phyloP scores from a whole-genome alignment of 2,797 vertebrate species.

The Sarcophilus harrisii region DNA sequence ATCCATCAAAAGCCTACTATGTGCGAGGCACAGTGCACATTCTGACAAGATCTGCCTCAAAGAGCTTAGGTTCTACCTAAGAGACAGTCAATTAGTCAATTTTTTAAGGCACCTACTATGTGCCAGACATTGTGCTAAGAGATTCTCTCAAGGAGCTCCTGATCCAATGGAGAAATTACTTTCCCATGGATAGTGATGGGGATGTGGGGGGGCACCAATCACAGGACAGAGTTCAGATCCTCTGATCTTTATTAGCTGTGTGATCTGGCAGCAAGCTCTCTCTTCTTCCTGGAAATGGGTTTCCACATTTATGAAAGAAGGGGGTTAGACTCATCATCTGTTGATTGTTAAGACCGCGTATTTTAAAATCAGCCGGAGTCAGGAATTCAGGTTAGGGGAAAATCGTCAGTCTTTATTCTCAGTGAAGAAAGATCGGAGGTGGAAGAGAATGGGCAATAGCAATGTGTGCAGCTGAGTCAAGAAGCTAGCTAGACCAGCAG shows the following conservation, averaged over 20 bases:
- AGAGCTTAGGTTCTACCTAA: neutral
- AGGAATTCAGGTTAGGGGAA: too few species aligned
- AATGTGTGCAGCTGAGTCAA: too few species aligned
- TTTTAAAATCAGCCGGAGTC: too few species aligned
- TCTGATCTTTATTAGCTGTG: neutral
- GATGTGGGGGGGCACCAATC: accelerated
- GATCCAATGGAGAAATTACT: neutral
- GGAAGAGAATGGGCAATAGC: too few species aligned
- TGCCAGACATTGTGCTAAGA: neutral
- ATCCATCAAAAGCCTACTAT: neutral
- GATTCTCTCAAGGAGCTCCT: neutral
- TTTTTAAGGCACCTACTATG: neutral
- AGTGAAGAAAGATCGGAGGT: too few species aligned
- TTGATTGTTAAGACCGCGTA: too few species aligned
- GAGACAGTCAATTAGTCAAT: neutral
- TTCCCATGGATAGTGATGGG: neutral
- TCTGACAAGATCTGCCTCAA: neutral
- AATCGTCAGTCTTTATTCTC: too few species aligned
- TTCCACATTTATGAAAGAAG: neutral
- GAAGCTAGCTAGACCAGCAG: too few species aligned
- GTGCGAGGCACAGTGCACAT: neutral
- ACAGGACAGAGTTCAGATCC: neutral
- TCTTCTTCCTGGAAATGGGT: neutral
- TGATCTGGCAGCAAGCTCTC: neutral
- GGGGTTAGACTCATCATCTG: neutral